phyloP scores from a whole-genome alignment of 2,113 vertebrate species.

The Macrotis lagotis region DNA sequence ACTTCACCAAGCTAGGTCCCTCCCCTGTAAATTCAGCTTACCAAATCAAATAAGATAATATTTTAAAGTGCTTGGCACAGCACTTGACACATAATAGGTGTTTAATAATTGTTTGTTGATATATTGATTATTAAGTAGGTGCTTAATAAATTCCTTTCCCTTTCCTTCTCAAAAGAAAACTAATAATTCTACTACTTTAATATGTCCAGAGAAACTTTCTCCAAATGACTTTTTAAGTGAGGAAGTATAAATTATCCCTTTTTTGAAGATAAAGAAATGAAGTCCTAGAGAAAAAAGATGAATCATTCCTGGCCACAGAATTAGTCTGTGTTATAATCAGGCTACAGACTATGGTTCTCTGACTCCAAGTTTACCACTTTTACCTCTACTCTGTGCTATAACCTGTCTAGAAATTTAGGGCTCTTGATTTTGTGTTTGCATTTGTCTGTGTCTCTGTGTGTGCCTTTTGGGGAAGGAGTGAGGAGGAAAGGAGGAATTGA shows the following conservation, averaged over 20 bases:
- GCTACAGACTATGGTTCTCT: neutral
- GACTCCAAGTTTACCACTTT: neutral
- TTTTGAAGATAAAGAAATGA: neutral
- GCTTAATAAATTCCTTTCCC: neutral
- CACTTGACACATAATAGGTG: neutral
- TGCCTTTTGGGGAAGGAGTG: too few relatives aligned
- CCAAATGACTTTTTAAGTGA: neutral
- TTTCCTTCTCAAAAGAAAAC: neutral
- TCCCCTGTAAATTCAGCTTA: neutral
- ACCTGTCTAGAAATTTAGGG: neutral
- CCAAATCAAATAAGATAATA: neutral
- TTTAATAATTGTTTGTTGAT: neutral
- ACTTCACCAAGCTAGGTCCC: neutral
- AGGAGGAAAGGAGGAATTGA: neutral
- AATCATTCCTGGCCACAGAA: neutral
- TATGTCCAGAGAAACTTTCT: neutral
- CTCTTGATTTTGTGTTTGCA: neutral
- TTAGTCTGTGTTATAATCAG: neutral
- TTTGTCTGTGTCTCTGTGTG: too few relatives aligned
- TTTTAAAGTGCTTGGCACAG: neutral
- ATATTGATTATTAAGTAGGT: neutral
- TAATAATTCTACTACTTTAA: neutral
- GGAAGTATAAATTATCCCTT: neutral
- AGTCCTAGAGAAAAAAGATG: neutral
- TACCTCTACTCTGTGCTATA: neutral